Conservation (phyloP, 1,140 invertebrate genomes). For the Zaprionus ghesquierei region DNA sequence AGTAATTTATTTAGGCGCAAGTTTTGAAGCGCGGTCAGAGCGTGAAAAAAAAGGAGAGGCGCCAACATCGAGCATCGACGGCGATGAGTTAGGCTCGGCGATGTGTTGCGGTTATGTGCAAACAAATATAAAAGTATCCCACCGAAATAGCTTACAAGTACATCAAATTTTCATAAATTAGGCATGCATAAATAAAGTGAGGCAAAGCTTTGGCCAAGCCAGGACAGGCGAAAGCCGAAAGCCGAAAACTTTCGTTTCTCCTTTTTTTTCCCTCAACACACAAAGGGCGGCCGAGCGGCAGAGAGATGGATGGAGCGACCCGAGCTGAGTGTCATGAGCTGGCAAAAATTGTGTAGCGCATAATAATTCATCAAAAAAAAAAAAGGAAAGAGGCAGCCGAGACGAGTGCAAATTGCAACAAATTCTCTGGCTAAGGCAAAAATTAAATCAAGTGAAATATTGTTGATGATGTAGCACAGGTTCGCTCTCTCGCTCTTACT, state of each 20-base stretch:
- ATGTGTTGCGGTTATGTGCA: slow-evolving; percentile 78
- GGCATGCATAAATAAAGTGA: slow-evolving; percentile 76
- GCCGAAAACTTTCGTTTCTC: slow-evolving; percentile 56
- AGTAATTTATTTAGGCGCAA: slow-evolving; percentile 81
- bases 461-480: slow-evolving; percentile 64
- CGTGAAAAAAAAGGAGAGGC: slow-evolving; percentile 22
- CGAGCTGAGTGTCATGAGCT: slow-evolving; percentile 65
- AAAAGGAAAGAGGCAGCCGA: slow-evolving; percentile 1
- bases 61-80: slow-evolving; percentile 24
- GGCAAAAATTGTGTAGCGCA: slow-evolving; percentile 77
- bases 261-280: not conserved
- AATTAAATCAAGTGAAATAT: slow-evolving; percentile 69
- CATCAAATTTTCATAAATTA: slow-evolving; percentile 82
- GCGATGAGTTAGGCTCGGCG: slow-evolving; percentile 8
- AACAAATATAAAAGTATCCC: slow-evolving; percentile 80
- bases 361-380: slow-evolving; percentile 72
- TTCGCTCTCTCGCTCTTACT: not conserved
- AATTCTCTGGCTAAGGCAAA: slow-evolving; percentile 51
- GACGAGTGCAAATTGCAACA: slow-evolving; percentile 69
- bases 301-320: slow-evolving; percentile 3
- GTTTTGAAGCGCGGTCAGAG: slow-evolving; percentile 69
- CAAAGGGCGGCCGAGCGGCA: not conserved
- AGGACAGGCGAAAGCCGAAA: slow-evolving; percentile 7
- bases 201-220: slow-evolving; percentile 7
- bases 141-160: slow-evolving; percentile 79